Percentiles rank a stretch among this genome's conserved stretches.
phyloP scores from a whole-genome alignment of 2,113 vertebrate species.

The Hypocryptadius cinnamomeus region DNA sequence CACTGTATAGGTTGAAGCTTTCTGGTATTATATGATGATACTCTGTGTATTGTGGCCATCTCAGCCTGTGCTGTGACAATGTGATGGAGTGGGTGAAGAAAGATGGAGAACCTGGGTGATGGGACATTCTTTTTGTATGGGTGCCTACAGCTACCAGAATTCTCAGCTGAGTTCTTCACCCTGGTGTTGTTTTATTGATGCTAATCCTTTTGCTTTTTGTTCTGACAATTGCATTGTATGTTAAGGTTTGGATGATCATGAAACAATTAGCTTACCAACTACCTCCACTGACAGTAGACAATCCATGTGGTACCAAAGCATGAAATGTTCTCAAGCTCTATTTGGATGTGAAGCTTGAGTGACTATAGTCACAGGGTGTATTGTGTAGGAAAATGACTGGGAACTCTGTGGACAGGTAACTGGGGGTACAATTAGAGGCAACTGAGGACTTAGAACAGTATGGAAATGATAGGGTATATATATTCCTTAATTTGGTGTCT shows the following conservation, averaged over 20 bases:
- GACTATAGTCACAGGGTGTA: background rate
- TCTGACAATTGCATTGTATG: background rate
- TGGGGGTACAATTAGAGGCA: background rate
- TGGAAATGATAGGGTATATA: background rate
- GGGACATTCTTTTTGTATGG: background rate
- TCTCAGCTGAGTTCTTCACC: background rate
- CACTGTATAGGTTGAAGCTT: too few relatives aligned
- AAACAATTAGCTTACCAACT: background rate
- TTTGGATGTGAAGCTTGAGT: background rate
- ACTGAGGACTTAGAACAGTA: background rate
- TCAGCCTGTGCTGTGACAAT: background rate
- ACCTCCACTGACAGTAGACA: background rate
- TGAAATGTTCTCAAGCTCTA: background rate
- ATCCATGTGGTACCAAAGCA: background rate
- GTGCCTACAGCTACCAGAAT: background rate
- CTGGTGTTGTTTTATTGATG: background rate
- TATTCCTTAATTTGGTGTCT: background rate
- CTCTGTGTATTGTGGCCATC: too few relatives aligned
- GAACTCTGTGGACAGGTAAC: background rate
- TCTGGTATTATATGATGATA: too few relatives aligned
- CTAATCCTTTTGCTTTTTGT: background rate
- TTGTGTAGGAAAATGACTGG: too few relatives aligned
- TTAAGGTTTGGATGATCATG: background rate
- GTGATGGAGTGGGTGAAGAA: background rate
- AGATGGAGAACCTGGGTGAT: background rate